Percentiles rank a stretch among this genome's conserved stretches.
These are phyloP conservation scores for Omphaloscelis lunosa DNA, from an alignment of 2,888 invertebrate genomes.

Conservation along the genomic window DNA sequence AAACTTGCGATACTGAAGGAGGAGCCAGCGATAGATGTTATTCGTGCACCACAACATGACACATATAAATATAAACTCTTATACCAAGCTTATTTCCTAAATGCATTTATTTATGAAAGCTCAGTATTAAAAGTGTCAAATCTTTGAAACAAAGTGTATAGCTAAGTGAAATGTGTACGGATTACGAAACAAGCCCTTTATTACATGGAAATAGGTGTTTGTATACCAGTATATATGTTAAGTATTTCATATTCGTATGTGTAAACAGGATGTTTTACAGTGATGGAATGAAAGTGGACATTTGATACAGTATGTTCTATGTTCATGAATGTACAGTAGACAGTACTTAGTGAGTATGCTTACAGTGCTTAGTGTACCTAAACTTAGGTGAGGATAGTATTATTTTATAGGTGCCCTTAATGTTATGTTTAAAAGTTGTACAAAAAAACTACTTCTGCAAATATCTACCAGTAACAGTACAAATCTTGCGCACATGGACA, in stretches of 20 bases:
- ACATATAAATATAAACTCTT: slow-evolving; percentile 54
- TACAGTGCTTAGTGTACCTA: slow-evolving; percentile 70
- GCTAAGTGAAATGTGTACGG: slow-evolving; percentile 45
- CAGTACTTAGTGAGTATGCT: slow-evolving; percentile 42
- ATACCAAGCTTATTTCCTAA: slow-evolving; percentile 71
- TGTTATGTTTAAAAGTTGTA: slow-evolving; percentile 34
- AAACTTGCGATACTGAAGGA: slow-evolving; percentile 74
- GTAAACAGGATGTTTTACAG: slow-evolving; percentile 56
- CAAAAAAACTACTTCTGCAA: slow-evolving; percentile 57
- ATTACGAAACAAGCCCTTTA: slow-evolving; percentile 70
- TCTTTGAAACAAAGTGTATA: slow-evolving; percentile 35
- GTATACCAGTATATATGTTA: slow-evolving; percentile 46
- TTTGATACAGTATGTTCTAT: slow-evolving; percentile 53
- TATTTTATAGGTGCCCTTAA: slow-evolving; percentile 39
- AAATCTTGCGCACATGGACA: slow-evolving; percentile 57
- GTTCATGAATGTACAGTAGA: slow-evolving; percentile 50
- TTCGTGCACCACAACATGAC: slow-evolving; percentile 89
- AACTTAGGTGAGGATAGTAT: slow-evolving; percentile 47
- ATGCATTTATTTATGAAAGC: slow-evolving; percentile 51
- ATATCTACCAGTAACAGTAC: slow-evolving; percentile 57
- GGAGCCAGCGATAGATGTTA: slow-evolving; percentile 88
- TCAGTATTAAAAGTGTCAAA: slow-evolving; percentile 46
- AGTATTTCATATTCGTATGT: slow-evolving; percentile 50
- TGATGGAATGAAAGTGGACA: slow-evolving; percentile 61
- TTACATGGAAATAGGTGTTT: slow-evolving; percentile 52